Conservation (phyloP, 2,888 invertebrate species). For the Trachelus tabidus region DNA sequence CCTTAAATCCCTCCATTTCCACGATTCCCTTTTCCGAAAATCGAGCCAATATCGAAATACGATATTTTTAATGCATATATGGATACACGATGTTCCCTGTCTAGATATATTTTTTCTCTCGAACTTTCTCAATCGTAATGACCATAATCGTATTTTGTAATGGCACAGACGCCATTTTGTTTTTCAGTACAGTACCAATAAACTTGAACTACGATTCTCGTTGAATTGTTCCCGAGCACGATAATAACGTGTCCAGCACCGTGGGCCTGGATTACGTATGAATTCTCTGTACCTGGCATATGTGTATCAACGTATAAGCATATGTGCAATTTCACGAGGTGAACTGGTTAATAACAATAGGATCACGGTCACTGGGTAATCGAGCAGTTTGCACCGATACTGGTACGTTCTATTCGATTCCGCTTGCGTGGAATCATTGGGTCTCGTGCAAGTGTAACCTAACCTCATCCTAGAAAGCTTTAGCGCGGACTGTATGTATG, state of each 20-base stretch:
- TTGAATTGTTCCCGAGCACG: neutral
- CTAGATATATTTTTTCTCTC: neutral
- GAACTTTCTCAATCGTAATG: neutral
- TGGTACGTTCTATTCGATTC: neutral
- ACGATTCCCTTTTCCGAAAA: neutral
- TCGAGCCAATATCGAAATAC: neutral
- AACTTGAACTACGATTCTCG: neutral
- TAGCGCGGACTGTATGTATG: neutral
- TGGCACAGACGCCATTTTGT: neutral
- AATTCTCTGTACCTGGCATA: neutral
- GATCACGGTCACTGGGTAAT: constrained; percentile 6
- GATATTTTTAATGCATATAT: neutral
- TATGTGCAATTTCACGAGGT: neutral
- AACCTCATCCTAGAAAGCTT: neutral
- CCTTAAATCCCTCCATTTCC: neutral
- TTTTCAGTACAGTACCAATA: neutral
- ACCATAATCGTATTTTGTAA: neutral
- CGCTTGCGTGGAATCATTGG: constrained; percentile 12
- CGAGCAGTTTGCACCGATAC: neutral
- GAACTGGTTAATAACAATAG: constrained; percentile 6
- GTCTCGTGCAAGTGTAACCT: neutral
- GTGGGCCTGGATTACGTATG: neutral
- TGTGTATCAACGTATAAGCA: neutral
- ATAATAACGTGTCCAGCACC: neutral
- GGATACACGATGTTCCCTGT: neutral